These are phyloP conservation scores for Brachypalpus laphriformis DNA, from an alignment of 2,888 invertebrate genomes.

Conservation along the genomic window DNA sequence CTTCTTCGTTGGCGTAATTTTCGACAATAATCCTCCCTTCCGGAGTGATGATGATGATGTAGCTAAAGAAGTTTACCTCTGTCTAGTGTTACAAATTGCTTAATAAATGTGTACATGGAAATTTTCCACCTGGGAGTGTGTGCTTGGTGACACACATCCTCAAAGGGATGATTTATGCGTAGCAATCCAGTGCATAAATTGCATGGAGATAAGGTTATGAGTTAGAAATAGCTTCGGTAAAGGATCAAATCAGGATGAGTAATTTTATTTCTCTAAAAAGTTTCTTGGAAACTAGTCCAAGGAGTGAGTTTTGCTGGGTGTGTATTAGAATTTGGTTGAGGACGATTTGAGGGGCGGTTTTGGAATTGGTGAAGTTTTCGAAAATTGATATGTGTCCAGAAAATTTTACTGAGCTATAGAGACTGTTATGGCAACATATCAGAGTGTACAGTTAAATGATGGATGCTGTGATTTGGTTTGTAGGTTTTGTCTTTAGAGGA, in stretches of 20 bases:
- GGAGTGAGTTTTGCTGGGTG: slow-evolving; percentile 26
- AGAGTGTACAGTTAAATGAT: slow-evolving; percentile 29
- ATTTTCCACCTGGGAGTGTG: slow-evolving; percentile 50
- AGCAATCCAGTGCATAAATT: slow-evolving; percentile 61
- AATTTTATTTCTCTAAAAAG: slow-evolving; percentile 46
- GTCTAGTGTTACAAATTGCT: slow-evolving; percentile 70
- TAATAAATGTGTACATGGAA: slow-evolving; percentile 70
- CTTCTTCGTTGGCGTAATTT: slow-evolving; percentile 45
- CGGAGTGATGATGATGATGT: slow-evolving; percentile 22
- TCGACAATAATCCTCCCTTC: slow-evolving; percentile 48
- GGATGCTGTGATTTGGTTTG: slow-evolving; percentile 7
- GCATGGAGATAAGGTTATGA: slow-evolving; percentile 54
- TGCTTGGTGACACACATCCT: slow-evolving; percentile 38
- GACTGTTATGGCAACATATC: slow-evolving; percentile 4
- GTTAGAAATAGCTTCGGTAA: slow-evolving; percentile 34
- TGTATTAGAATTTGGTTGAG: neutral
- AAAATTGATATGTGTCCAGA: slow-evolving; percentile 35
- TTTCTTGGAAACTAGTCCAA: slow-evolving; percentile 12
- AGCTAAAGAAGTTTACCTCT: slow-evolving; percentile 24
- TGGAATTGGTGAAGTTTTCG: neutral
- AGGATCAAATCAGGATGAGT: slow-evolving; percentile 64
- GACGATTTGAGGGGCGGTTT: neutral
- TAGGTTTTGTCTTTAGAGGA: neutral
- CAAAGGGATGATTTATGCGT: slow-evolving; percentile 59
- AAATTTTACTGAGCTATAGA: slow-evolving; percentile 6